Base-by-base conservation (phyloP, 2,113 vertebrate species). In the Lichenostomus cassidix region DNA sequence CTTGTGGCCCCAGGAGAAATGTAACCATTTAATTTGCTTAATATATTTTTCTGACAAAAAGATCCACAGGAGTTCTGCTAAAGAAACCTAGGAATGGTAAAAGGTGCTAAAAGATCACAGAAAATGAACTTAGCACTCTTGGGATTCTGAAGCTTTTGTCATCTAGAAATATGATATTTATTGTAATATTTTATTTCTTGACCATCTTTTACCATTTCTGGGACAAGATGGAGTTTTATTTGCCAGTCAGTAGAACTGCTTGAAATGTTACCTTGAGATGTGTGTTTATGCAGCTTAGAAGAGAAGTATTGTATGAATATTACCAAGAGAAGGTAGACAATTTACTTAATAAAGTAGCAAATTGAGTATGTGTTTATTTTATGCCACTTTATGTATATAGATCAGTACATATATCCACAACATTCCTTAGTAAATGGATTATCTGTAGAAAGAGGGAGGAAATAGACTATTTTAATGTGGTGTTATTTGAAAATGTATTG, bases 1-100 rank as follows among this genome's bases (percentile, higher is more conserved):
- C 89, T 92, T 24, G 16, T 92, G 73, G 53, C 90, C 73, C 49
- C 63, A 63, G 87, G 94, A 91, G 91, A 96, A 97, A 87, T 74
- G 18, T 24, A 67, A 39, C 64, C 60, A 63, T 89, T 39, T 80
- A 70, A 94, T 97, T 93, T 78, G 46, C 67, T 85, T 79, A 68
- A 91, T 91, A 83, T 86, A 37, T 87, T 95, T 53, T 67, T 67
- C 58, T 88, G 69, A 95, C 80, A 63, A 52, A 79, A 88, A 33
- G 29, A 22, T 56, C 81, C 15, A 24, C 50, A 52, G 70, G 71
- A 86, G 52, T 42, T 37, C 49, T 0, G 3, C 42, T 87, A 39
- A 83, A 75, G 41, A 59, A 94, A 55, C 74, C 53, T 58, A 14
- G 37, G 58, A 90, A 53, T 46, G 47, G 29, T 42, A 47, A 60